Base-by-base conservation (phyloP, 2,888 invertebrate genomes). In the Zhuqinia jingwanae region DNA sequence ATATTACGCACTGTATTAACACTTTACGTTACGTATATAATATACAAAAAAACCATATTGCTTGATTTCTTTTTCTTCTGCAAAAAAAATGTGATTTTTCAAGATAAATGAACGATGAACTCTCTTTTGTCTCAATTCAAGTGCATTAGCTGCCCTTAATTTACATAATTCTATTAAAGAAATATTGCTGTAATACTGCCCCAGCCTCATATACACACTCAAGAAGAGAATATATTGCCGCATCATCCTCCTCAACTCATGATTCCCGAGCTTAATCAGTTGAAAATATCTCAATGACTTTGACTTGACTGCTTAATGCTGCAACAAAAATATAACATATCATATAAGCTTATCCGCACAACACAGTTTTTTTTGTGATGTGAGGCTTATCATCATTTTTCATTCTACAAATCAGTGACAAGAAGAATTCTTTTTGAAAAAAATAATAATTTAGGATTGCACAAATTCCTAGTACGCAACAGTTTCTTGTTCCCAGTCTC, bases 71-170 rank as follows among this genome's bases (percentile, higher is more conserved):
- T 8, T 30, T 30, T 36, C 20, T 50, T 47, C 70, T 27, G 15
- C n/a, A 36, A 30, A 30, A 36, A n/a, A 42, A 65, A 30, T 70
- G 47, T 50, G 25, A 50, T 73, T 68, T 65, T 20, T 68, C 45
- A 68, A 68, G 68, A 79, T 80, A 80, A 80, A 20, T 68, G 68
- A 80, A 36, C 80, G 63, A 53, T 80, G 81, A 81, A 81, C 81
- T 45, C 50, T 70, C 20, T 42, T 75, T 75, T 27, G 60, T 77
- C 77, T 58, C 25, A 53, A 81, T 82, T 82, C 82, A 82, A 82
- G 82, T 82, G 82, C 82, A 82, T 60, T 73, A 75, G 45, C 36
- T 82, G 82, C 63, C 82, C 82, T 82, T 81, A 81, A 81, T 81
- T 82, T 75, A 50, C 73, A 82, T 75, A 60, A 80, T 53, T 79